Evolutionary conservation across 2,113 vertebrate species (phyloP), one percentile per base, ranked within the genome.

Genomic region (Erythrocercus mccallii): DNA sequence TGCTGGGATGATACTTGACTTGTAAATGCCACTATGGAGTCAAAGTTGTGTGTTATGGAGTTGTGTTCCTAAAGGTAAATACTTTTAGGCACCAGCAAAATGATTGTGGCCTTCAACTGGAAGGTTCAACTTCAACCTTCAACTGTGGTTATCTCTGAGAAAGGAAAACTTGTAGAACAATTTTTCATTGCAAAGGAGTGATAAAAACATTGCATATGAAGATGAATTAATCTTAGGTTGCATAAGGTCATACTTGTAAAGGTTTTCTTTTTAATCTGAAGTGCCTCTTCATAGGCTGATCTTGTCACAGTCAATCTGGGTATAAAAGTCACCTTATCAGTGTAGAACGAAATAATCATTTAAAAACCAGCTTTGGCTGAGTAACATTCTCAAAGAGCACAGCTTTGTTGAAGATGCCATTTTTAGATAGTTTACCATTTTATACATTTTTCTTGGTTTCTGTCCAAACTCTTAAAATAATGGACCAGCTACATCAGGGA

Each of bases 401-500:
- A 78, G 25, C 44, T 69, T 57, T 81, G 62, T 11, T 70, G 35
- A 54, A 88, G 21, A 27, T 74, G 24, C 19, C 10, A 2, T 54
- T 73, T 95, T 76, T 61, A 80, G 45, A 38, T 20, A 4, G 19
- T 42, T 13, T 22, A 64, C 33, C 5, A 3, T 37, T 54, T 83
- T 42, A 25, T 22, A 30, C 1, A 0, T 23, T 91, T 61, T 33
- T 77, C 31, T 58, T 28, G 37, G 6, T 82, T 83, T 74, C 53
- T 60, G 22, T 51, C 33, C 44, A 40, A 78, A 47, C 48, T 9
- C 23, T 58, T 51, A 15, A 82, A 90, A 77, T 33, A 77, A 62
- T 4, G 22, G 16, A 51, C 47, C 19, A 16, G n/a, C 42, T 68
- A 31, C 6, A 12, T 4, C 0, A 0, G 30, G 12, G 62, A 2